A percentile compares a stretch with the other conserved stretches of the same genome.
These are phyloP conservation scores for Miniopterus natalensis DNA, from an alignment of 2,113 vertebrate genomes.

Conservation along the genomic window DNA sequence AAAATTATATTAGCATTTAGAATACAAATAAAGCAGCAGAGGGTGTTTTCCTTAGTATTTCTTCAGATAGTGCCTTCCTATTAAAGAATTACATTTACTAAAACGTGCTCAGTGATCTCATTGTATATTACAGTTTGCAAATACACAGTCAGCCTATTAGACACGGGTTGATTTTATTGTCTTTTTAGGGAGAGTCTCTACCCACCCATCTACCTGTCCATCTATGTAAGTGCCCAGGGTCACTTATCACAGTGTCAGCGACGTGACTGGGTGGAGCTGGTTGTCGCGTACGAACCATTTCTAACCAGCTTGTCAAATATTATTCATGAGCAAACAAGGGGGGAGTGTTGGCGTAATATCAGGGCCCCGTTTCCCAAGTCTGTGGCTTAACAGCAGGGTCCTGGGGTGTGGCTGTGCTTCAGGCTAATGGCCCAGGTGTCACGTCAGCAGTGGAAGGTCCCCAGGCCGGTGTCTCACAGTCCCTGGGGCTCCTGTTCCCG, in stretches of 20 bases:
- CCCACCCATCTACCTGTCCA: neutral
- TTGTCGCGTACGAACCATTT: constrained; percentile 77
- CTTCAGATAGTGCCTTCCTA: neutral
- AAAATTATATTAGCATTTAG: neutral
- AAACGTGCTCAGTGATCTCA: neutral
- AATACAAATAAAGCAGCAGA: neutral
- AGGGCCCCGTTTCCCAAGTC: constrained; percentile 56
- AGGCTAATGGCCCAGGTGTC: constrained; percentile 29
- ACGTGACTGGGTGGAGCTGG: constrained; percentile 63
- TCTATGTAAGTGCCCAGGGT: neutral
- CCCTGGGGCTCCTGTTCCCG: neutral
- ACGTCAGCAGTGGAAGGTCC: neutral
- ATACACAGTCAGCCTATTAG: neutral
- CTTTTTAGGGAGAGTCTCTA: neutral
- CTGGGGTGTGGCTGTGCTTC: neutral
- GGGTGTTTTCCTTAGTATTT: neutral
- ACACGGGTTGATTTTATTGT: neutral
- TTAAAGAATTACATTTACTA: neutral
- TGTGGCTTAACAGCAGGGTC: constrained; percentile 46
- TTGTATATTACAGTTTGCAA: constrained; percentile 32
- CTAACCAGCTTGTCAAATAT: constrained; percentile 78
- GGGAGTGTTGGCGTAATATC: constrained; percentile 67
- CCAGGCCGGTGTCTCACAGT: neutral
- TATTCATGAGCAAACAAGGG: constrained; percentile 74
- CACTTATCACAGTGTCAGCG: constrained; percentile 55